These are phyloP conservation scores for Oreochromis grahami DNA, from an alignment of 2,797 vertebrate genomes.

Conservation along the genomic window DNA sequence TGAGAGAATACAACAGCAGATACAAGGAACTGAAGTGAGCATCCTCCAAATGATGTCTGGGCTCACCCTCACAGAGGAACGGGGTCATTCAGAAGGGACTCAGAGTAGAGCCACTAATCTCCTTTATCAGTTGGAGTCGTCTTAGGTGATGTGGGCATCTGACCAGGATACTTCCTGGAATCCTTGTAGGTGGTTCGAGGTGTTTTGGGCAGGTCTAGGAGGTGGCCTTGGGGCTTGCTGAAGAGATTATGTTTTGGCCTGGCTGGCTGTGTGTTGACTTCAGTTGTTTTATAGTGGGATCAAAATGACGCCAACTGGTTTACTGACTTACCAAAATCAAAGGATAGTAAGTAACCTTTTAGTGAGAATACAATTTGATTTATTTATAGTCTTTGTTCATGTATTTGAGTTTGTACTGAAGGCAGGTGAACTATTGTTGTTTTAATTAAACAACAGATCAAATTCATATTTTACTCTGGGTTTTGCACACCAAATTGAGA, in stretches of 20 bases:
- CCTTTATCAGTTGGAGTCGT: neutral
- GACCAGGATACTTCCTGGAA: neutral
- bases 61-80: neutral
- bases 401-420: neutral
- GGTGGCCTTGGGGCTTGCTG: neutral
- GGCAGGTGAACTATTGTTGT: neutral
- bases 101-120: neutral
- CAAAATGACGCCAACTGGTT: too few species aligned
- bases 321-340: too few species aligned
- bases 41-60: neutral
- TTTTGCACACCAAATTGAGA: neutral
- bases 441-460: neutral
- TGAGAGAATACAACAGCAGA: neutral
- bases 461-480: neutral
- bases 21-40: neutral
- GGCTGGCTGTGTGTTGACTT: neutral
- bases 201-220: neutral
- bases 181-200: neutral
- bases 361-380: neutral
- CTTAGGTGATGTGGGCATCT: neutral
- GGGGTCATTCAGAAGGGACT: neutral
- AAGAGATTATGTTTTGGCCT: neutral
- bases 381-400: neutral
- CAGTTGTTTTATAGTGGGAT: neutral
- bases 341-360: too few species aligned